Percentiles rank a stretch among this genome's conserved stretches.
Evolutionary conservation across 2,113 vertebrate genomes (phyloP).

Genomic region (Narcine bancroftii): DNA sequence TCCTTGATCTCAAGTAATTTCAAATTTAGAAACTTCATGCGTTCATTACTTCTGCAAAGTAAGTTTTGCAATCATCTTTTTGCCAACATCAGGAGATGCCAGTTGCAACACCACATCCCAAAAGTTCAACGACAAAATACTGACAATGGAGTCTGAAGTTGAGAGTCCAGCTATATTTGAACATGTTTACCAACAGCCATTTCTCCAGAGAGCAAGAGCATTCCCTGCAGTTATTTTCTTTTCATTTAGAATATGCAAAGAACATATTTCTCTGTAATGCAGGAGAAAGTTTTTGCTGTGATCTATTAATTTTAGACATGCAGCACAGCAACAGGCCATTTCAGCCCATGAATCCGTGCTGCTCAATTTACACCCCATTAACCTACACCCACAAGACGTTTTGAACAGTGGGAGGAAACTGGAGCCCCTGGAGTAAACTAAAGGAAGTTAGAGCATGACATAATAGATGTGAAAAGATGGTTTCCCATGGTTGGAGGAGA

Average conservation of each 20-base stretch:
- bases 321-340: no score
- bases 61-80: neutral
- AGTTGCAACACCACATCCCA: neutral
- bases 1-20: neutral
- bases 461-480: no score
- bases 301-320: no score
- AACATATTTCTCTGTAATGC: neutral
- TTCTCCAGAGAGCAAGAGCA: neutral
- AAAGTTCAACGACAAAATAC: neutral
- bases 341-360: no score
- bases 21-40: neutral
- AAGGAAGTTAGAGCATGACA: no score
- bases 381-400: no score
- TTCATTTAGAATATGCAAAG: neutral
- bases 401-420: no score
- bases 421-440: no score
- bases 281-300: no score
- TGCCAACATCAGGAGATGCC: neutral
- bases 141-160: neutral
- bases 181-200: neutral
- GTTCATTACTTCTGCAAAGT: neutral
- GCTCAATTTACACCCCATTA: no score
- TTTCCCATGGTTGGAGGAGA: no score
- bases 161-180: neutral
- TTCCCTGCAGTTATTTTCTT: neutral